A percentile compares a stretch with the other conserved stretches of the same genome.
phyloP scores from a whole-genome alignment of 1,140 invertebrate species.

The Cotesia typhae region DNA sequence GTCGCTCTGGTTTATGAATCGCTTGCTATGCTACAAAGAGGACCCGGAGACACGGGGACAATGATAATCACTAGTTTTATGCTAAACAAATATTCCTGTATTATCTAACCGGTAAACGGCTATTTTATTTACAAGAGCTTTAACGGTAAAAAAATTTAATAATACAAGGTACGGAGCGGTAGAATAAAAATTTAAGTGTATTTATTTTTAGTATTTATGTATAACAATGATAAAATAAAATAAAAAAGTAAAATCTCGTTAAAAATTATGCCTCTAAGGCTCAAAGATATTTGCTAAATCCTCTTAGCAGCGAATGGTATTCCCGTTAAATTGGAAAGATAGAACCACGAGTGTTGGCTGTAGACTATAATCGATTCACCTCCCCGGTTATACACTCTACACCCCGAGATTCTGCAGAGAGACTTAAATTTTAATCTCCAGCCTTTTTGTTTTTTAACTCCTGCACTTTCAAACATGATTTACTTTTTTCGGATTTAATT shows the following conservation, averaged over 20 bases:
- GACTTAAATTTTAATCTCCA: constrained; percentile 30
- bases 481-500: no score
- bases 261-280: constrained; percentile 29
- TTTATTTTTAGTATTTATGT: no score
- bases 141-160: neutral
- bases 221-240: neutral
- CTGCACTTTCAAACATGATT: neutral
- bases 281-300: constrained; percentile 32
- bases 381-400: neutral
- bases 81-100: neutral
- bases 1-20: constrained; percentile 28
- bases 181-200: neutral
- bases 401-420: neutral
- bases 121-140: no score
- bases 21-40: neutral
- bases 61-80: constrained; percentile 28
- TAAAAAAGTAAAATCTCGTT: constrained; percentile 9
- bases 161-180: no score
- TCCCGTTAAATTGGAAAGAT: constrained; percentile 35
- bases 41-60: constrained; percentile 2
- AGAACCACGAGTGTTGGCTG: neutral
- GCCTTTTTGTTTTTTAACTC: constrained; percentile 25
- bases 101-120: neutral
- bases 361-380: constrained; percentile 14
- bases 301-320: constrained; percentile 36